Conservation (phyloP, 2,888 invertebrate genomes). For the Torymus aiolomorphi region DNA sequence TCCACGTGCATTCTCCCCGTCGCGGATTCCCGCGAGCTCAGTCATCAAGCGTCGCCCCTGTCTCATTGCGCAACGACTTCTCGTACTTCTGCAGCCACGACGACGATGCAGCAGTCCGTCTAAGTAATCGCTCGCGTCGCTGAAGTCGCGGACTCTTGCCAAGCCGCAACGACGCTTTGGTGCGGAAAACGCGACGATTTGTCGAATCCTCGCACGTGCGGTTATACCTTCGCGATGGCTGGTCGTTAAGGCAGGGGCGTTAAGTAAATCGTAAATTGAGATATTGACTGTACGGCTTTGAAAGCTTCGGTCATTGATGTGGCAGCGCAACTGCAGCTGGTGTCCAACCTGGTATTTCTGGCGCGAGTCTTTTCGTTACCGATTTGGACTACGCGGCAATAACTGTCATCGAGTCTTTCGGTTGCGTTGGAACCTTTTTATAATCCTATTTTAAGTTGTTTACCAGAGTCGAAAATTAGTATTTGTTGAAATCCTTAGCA, state of each 20-base stretch:
- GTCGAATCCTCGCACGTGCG: background rate
- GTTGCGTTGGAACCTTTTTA: background rate
- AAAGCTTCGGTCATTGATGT: background rate
- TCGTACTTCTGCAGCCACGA: background rate
- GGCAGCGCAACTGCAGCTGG: background rate
- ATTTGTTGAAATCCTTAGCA: no score
- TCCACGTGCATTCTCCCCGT: background rate
- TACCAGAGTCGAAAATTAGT: no score
- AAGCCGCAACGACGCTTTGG: background rate
- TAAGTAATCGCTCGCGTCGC: slow-evolving; percentile 32
- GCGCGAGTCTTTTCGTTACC: slow-evolving; percentile 1
- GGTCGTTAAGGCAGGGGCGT: slow-evolving; percentile 17
- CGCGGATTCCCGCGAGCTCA: background rate
- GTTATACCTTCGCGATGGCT: background rate
- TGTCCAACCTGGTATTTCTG: slow-evolving; percentile 4
- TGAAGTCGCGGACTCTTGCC: slow-evolving; percentile 27
- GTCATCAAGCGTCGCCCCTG: background rate
- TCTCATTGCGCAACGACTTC: slow-evolving; percentile 28
- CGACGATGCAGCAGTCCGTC: background rate
- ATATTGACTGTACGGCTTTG: slow-evolving; percentile 4
- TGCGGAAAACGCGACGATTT: slow-evolving; percentile 4
- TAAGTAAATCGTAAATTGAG: slow-evolving; percentile 16
- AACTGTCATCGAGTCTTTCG: background rate
- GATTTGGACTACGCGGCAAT: background rate
- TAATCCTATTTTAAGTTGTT: no score